A percentile compares a stretch with the other conserved stretches of the same genome.
phyloP scores from a whole-genome alignment of 2,888 invertebrate species.

The Drosophila quinaria region DNA sequence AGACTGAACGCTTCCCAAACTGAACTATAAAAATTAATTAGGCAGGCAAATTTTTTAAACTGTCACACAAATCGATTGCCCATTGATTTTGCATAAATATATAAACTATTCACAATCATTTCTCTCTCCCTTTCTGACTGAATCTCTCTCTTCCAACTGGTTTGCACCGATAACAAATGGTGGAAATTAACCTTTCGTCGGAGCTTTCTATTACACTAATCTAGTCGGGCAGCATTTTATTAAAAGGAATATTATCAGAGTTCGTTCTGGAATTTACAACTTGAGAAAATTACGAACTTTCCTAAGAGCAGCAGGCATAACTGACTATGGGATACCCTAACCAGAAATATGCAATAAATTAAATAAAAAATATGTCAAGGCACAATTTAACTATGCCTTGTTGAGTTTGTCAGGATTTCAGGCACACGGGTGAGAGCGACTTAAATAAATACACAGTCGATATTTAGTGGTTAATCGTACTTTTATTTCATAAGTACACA shows the following conservation, averaged over 20 bases:
- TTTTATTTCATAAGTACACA: too few species aligned
- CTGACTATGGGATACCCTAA: not conserved
- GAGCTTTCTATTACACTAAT: slow-evolving; percentile 37
- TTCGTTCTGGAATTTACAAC: slow-evolving; percentile 16
- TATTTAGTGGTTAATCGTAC: too few species aligned
- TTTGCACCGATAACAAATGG: slow-evolving; percentile 31
- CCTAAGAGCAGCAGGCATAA: not conserved
- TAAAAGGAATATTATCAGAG: slow-evolving; percentile 11
- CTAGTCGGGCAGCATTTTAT: not conserved
- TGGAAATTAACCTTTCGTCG: slow-evolving; percentile 24
- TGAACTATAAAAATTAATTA: slow-evolving; percentile 69
- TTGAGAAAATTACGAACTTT: not conserved
- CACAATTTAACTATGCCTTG: too few species aligned
- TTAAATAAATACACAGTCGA: too few species aligned
- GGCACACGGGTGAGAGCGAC: too few species aligned
- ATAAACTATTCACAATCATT: slow-evolving; percentile 36
- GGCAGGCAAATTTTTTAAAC: slow-evolving; percentile 49
- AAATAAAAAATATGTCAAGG: too few species aligned
- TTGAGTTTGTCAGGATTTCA: too few species aligned
- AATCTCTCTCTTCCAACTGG: slow-evolving; percentile 26
- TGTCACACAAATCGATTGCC: slow-evolving; percentile 38
- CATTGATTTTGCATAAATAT: slow-evolving; percentile 43
- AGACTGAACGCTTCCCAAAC: slow-evolving; percentile 24
- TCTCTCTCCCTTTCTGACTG: slow-evolving; percentile 18
- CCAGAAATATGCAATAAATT: too few species aligned